Evolutionary conservation across 2,113 vertebrate genomes (phyloP).

Genomic region (Mohoua ochrocephala): DNA sequence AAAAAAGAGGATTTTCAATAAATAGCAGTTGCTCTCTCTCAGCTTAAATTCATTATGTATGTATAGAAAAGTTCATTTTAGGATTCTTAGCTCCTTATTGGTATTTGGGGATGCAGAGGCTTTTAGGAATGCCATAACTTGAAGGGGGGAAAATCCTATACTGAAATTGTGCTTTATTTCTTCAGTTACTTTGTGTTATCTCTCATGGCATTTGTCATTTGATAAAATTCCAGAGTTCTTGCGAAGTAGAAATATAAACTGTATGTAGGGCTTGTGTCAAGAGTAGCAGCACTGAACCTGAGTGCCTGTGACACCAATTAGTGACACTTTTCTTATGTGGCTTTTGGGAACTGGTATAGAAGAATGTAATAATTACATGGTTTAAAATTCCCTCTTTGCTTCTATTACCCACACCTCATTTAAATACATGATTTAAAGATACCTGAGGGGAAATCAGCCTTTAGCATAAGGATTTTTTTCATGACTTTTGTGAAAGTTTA

Average conservation of each 20-base stretch:
- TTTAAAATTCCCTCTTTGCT: not conserved
- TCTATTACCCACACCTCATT: not conserved
- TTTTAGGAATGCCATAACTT: not conserved
- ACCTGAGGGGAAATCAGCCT: not conserved
- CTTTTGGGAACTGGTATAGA: not conserved
- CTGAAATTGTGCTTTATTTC: not conserved
- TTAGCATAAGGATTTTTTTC: not conserved
- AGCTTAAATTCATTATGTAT: not conserved
- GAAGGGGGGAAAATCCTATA: accelerated
- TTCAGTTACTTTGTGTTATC: not conserved
- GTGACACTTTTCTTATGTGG: not conserved
- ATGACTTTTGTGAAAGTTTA: not conserved
- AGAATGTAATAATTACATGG: not conserved
- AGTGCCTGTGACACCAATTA: not conserved
- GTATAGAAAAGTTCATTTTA: not conserved
- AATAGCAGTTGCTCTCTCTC: not conserved
- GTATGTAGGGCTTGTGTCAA: not conserved
- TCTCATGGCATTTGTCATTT: not conserved
- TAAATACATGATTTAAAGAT: not conserved
- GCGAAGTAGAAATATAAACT: not conserved
- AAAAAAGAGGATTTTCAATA: not conserved
- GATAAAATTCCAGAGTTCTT: not conserved
- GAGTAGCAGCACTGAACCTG: not conserved
- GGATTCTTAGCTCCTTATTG: not conserved
- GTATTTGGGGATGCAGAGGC: not conserved